Percentiles rank a stretch among this genome's conserved stretches.
Conservation (phyloP, 2,113 vertebrate genomes). For the Vombatus ursinus region DNA sequence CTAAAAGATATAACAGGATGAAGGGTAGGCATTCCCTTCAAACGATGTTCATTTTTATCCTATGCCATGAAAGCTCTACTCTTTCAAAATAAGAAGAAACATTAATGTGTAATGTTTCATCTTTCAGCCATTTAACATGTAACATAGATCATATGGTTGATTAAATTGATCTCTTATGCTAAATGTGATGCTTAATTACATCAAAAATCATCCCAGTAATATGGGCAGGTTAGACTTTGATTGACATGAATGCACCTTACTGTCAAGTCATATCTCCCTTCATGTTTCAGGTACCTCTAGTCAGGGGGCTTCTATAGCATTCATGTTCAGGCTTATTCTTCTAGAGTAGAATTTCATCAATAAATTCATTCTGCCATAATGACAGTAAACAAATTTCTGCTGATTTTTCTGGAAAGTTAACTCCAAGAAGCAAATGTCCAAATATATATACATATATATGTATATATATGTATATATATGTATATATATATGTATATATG, state of each 20-base stretch:
- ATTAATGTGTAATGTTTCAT: conserved; percentile 1
- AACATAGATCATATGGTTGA: conserved; percentile 58
- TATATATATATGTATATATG: too few species aligned
- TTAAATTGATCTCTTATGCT: conserved; percentile 64
- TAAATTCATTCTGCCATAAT: conserved; percentile 2
- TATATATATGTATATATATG: too few species aligned
- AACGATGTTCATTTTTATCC: not conserved
- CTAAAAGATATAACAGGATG: not conserved
- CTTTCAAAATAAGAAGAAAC: conserved; percentile 14
- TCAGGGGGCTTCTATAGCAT: not conserved
- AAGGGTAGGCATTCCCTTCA: not conserved
- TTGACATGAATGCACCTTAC: conserved; percentile 69
- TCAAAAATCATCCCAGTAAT: conserved; percentile 45
- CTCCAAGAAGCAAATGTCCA: not conserved
- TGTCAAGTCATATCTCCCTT: conserved; percentile 54
- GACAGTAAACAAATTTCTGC: conserved; percentile 6
- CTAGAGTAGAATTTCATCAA: conserved; percentile 31
- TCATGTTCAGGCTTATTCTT: conserved; percentile 44
- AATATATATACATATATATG: too few species aligned
- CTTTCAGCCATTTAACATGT: conserved; percentile 61
- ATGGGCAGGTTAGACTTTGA: conserved; percentile 53
- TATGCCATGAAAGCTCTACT: not conserved
- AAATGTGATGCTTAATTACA: conserved; percentile 65
- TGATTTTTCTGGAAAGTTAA: conserved; percentile 55
- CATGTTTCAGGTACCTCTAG: conserved; percentile 43